These are phyloP conservation scores for Lasioglossum villosulum DNA, from an alignment of 2,888 invertebrate species.

Conservation along the genomic window DNA sequence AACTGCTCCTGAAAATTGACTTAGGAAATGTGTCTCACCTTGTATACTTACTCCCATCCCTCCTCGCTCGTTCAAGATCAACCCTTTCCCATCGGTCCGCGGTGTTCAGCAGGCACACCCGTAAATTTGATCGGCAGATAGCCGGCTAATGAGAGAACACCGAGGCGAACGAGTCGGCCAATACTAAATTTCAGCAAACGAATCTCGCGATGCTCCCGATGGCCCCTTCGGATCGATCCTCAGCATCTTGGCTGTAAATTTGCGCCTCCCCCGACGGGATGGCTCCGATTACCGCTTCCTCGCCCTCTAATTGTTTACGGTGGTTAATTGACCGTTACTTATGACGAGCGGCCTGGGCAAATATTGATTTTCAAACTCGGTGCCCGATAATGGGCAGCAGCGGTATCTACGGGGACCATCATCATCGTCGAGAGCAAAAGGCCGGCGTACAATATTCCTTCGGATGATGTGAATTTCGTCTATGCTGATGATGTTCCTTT, in stretches of 20 bases:
- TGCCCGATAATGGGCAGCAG: conserved; percentile 18
- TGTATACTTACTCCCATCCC: background rate
- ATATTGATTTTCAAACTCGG: conserved; percentile 44
- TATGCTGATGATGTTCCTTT: too few relatives aligned
- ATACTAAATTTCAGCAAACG: conserved; percentile 18
- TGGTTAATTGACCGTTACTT: conserved; percentile 50
- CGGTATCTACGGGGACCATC: background rate
- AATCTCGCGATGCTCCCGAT: conserved; percentile 15
- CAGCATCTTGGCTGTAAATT: conserved; percentile 29
- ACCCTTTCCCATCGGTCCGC: background rate
- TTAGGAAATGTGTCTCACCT: background rate
- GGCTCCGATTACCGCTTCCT: conserved; percentile 1
- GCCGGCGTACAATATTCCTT: background rate
- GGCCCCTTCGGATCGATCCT: conserved; percentile 24
- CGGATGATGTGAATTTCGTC: too few relatives aligned
- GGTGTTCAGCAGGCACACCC: background rate
- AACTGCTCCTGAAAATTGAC: too few relatives aligned
- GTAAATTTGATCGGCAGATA: conserved; percentile 20
- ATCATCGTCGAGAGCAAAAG: background rate
- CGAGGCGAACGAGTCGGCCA: conserved; percentile 1
- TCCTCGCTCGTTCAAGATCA: background rate
- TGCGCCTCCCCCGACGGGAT: background rate
- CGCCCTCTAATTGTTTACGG: conserved; percentile 39
- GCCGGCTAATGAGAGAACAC: conserved; percentile 17
- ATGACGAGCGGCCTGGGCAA: conserved; percentile 26